Evolutionary conservation across 2,888 invertebrate species (phyloP), one percentile per base, ranked within the genome.

Genomic region (Gortyna flavago): DNA sequence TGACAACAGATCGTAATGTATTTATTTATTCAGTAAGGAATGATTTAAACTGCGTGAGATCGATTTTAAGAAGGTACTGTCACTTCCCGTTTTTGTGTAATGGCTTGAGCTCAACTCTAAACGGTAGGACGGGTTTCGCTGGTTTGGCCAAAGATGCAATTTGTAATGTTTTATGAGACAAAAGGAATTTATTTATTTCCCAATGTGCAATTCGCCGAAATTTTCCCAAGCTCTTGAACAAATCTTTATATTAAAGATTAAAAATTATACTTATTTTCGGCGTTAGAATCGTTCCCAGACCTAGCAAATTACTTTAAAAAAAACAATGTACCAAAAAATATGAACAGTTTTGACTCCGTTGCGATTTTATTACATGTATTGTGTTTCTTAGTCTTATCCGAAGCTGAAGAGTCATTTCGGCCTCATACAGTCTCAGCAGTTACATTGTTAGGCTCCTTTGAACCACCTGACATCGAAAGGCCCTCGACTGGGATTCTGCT

Each of bases 11-110:
- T 69, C 54, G n/a, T 64, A 74, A 81, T 62, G 48, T 57, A 84
- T n/a, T n/a, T n/a, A n/a, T n/a, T n/a, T n/a, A n/a, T 59, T 72
- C 77, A 66, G 67, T 54, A 81, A 32, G n/a, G 61, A 76, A 72
- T 81, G 61, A 72, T 84, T 79, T 72, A 80, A 66, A 77, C 64
- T 68, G 77, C 77, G 35, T 72, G 71, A 74, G 73, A 72, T 74
- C 61, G 67, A 68, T 84, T 76, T 84, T 71, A 61, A 62, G 35
- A 64, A 74, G 68, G 64, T 64, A 83, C 61, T n/a, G n/a, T 51
- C 68, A 57, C 51, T 48, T 54, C 38, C 35, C 44, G 68, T 80
- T 80, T 75, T 83, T 81, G 71, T 62, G 66, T 44, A 59, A 38
- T 77, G 57, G 57, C 74, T 57, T 74, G 77, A 78, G 78, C 65